Evolutionary conservation across 1,140 invertebrate genomes (phyloP).

Genomic region (Drosophila pallidifrons): DNA sequence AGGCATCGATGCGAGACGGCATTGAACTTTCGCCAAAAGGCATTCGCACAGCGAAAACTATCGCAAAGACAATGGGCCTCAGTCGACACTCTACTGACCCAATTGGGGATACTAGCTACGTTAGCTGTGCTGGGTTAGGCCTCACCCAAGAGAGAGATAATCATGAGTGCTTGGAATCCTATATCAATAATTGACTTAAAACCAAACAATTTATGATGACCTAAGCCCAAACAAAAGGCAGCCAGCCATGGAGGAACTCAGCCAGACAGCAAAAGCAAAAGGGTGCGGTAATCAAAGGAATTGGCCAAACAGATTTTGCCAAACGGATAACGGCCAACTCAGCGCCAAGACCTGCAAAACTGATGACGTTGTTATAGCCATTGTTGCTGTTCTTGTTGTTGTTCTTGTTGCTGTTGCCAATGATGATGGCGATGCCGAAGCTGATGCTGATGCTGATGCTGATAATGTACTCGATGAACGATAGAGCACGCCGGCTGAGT

Average conservation of each 20-base stretch:
- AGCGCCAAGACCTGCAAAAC: conserved; percentile 68
- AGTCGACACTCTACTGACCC: conserved; percentile 70
- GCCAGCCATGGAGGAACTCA: conserved; percentile 12
- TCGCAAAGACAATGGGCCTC: conserved; percentile 24
- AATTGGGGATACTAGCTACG: conserved; percentile 43
- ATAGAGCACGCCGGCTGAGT: conserved; percentile 74
- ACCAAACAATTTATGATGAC: conserved; percentile 83
- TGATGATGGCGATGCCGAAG: conserved; percentile 40
- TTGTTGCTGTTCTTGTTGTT: conserved; percentile 28
- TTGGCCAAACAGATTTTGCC: conserved; percentile 60
- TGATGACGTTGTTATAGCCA: conserved; percentile 67
- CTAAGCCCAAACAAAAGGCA: conserved; percentile 65
- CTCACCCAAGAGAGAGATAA: conserved; percentile 40
- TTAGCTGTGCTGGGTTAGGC: conserved; percentile 8
- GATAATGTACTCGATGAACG: conserved; percentile 74
- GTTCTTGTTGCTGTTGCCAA: conserved; percentile 33
- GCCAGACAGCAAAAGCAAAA: conserved; percentile 42
- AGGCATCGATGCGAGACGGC: conserved; percentile 29
- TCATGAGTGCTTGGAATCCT: conserved; percentile 66
- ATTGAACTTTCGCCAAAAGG: conserved; percentile 65
- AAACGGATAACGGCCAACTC: conserved; percentile 72
- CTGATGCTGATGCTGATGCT: conserved; percentile 54
- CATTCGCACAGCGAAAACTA: neutral
- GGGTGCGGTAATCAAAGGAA: conserved; percentile 82
- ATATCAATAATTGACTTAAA: conserved; percentile 77